Evolutionary conservation across 2,797 vertebrate genomes (phyloP), one percentile per base, ranked within the genome.

Genomic region (Propithecus perrieri): DNA sequence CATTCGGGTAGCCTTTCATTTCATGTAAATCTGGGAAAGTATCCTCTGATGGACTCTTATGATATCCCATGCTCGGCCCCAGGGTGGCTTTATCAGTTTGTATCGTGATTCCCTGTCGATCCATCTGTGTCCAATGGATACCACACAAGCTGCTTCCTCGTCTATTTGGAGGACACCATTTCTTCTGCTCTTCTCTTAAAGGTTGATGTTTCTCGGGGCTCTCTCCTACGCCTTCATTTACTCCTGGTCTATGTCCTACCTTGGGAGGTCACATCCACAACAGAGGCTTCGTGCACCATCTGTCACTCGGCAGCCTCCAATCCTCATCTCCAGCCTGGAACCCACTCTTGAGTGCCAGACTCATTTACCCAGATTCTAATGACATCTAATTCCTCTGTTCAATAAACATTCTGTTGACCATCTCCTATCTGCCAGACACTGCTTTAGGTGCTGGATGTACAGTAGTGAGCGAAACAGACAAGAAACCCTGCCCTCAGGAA

Each of bases 101-200:
- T 26, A 12, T 0, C 5, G 1, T 1, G 17, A 46, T 35, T 59
- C 24, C 48, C 41, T 0, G 1, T 5, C 4, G 8, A 48, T 5
- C 20, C 7, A 17, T 10, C n/a, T 72, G 20, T 38, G 55, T 46
- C 26, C 57, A 76, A 5, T n/a, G 38, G 86, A 28, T 33, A 43
- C 50, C 59, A 38, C 14, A 26, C 0, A 26, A 17, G 50, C 41
- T 69, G 79, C n/a, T 55, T 59, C 61, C 33, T 59, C 3, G 2
- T 67, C 61, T 92, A 38, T 41, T 76, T 76, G 15, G 46, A 89
- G 18, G n/a, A 24, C 1, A 26, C 26, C 33, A 41, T 33, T 59
- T 48, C 48, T 48, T 89, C 76, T 24, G 33, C 38, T 48, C 2
- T 67, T 57, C 24, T 76, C n/a, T 57, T 57, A 57, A 79, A 79